Percentiles rank a stretch among this genome's conserved stretches.
phyloP scores from a whole-genome alignment of 2,797 vertebrate genomes.

The Dendrocincla tyrannina region DNA sequence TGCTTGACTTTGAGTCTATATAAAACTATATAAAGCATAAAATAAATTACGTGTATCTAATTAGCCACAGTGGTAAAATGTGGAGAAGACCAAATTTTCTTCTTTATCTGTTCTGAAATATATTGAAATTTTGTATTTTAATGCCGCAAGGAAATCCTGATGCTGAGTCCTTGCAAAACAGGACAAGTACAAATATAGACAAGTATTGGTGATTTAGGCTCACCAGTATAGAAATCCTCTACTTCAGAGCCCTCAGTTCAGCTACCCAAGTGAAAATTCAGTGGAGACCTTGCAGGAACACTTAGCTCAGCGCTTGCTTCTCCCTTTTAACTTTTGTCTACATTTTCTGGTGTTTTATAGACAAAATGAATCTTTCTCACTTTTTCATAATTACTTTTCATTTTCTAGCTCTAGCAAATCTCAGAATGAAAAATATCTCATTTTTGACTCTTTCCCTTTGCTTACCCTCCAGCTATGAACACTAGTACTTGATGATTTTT shows the following conservation, averaged over 20 bases:
- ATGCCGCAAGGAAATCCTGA: neutral
- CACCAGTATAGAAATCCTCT: neutral
- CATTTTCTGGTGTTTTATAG: neutral
- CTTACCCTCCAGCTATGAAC: neutral
- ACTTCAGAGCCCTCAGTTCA: neutral
- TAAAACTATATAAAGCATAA: neutral
- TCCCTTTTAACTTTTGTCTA: neutral
- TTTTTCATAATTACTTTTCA: neutral
- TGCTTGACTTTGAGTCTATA: neutral
- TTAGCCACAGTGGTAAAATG: neutral
- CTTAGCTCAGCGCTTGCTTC: neutral
- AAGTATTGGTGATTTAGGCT: neutral
- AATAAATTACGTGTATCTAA: neutral
- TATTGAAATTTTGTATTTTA: neutral
- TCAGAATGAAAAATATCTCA: neutral
- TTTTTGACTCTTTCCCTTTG: neutral
- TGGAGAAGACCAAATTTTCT: neutral
- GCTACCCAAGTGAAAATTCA: neutral
- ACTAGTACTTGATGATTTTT: neutral
- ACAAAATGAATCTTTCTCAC: neutral
- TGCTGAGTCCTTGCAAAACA: neutral
- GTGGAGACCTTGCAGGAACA: neutral
- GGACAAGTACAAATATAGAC: neutral
- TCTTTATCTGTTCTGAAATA: neutral
- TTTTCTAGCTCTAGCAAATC: neutral